Evolutionary conservation across 2,888 invertebrate species (phyloP).

Genomic region (Helicoverpa assulta): DNA sequence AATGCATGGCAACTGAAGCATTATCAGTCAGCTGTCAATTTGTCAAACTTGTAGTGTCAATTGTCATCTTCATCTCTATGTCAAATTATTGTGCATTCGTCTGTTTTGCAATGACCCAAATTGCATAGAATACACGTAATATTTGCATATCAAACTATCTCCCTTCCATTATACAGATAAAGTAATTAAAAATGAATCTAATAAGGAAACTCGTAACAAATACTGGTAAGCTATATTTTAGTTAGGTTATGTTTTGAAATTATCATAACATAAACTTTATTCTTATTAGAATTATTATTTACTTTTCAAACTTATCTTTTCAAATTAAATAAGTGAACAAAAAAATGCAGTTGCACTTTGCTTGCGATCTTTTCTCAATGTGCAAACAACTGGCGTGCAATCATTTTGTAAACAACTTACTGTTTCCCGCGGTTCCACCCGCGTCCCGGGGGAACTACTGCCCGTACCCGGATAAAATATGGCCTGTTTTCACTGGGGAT

Average conservation of each 20-base stretch:
- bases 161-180: background rate
- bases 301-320: no score
- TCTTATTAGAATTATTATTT: background rate
- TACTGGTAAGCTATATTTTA: constrained; percentile 56
- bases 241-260: constrained; percentile 42
- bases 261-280: constrained; percentile 22
- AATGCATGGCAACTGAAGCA: background rate
- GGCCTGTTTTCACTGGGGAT: no score
- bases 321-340: background rate
- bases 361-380: background rate
- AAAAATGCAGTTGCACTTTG: no score
- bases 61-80: constrained; percentile 4
- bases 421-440: no score
- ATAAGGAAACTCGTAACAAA: constrained; percentile 56
- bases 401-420: no score
- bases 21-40: no score
- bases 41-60: constrained; percentile 3
- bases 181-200: constrained; percentile 58
- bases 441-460: no score
- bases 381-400: background rate
- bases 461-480: no score
- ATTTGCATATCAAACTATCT: background rate
- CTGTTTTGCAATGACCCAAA: constrained; percentile 35
- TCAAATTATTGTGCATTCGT: constrained; percentile 34
- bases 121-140: constrained; percentile 4